Conservation (phyloP, 2,113 vertebrate genomes). For the Phalacrocorax carbo region DNA sequence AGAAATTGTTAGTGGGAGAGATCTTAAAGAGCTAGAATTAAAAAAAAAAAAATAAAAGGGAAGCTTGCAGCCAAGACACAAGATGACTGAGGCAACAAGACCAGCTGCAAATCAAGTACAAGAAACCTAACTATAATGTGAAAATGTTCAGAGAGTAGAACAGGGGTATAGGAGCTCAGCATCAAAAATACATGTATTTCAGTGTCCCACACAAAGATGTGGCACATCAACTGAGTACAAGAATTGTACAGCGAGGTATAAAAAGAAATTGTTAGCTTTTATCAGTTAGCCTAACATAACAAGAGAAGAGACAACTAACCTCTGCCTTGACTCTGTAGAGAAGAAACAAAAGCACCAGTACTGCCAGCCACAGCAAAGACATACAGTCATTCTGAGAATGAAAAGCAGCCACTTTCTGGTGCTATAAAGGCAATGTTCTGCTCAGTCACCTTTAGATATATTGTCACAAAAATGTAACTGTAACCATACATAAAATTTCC, state of each 20-base stretch:
- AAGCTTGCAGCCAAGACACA: not conserved
- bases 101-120: not conserved
- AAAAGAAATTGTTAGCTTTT: not conserved
- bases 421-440: not conserved
- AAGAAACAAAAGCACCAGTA: not conserved
- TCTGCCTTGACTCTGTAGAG: not conserved
- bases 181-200: not conserved
- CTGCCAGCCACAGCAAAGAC: not conserved
- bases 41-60: not conserved
- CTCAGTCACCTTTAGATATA: not conserved
- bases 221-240: not conserved
- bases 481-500: not conserved
- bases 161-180: not conserved
- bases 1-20: not conserved
- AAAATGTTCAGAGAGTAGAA: not conserved
- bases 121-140: not conserved
- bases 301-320: not conserved
- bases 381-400: not conserved
- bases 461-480: not conserved
- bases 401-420: not conserved
- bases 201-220: not conserved
- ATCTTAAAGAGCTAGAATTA: not conserved
- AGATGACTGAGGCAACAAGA: not conserved
- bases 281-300: not conserved
- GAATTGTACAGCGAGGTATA: not conserved